These are phyloP conservation scores for Yponomeuta cagnagella DNA, from an alignment of 2,888 invertebrate species.

Conservation along the genomic window DNA sequence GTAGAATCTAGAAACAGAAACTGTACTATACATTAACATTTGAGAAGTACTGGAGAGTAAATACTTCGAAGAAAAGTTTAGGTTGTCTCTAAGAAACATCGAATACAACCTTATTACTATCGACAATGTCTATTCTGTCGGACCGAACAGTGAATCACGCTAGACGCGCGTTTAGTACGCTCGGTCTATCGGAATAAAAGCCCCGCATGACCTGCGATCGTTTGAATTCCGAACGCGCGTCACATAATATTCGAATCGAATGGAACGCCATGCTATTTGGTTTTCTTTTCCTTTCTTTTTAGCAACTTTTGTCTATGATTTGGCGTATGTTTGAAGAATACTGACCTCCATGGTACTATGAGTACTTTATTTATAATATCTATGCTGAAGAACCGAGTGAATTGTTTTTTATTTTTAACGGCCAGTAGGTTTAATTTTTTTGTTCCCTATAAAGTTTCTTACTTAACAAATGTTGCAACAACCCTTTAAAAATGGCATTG, in stretches of 20 bases:
- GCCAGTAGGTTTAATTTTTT: background rate
- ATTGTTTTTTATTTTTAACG: background rate
- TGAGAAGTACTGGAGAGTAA: too few species aligned
- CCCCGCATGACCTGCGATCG: slow-evolving; percentile 46
- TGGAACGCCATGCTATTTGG: background rate
- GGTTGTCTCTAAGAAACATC: background rate
- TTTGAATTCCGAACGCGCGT: slow-evolving; percentile 31
- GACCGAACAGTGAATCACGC: slow-evolving; percentile 42
- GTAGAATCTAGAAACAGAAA: too few species aligned
- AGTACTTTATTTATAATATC: too few species aligned
- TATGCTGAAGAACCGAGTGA: background rate
- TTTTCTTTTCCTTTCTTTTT: background rate
- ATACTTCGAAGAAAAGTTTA: too few species aligned
- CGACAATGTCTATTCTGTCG: background rate
- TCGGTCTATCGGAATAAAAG: slow-evolving; percentile 60
- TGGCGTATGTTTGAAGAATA: too few species aligned
- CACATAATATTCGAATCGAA: slow-evolving; percentile 21
- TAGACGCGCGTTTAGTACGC: slow-evolving; percentile 40
- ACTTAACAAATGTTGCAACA: slow-evolving; percentile 16
- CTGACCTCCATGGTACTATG: too few species aligned
- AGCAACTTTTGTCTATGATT: background rate
- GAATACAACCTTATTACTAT: background rate
- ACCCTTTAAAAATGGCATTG: slow-evolving; percentile 25
- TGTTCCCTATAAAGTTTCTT: slow-evolving; percentile 16
- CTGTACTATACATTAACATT: too few species aligned